phyloP scores from a whole-genome alignment of 2,797 vertebrate species.

The Chloroceryle inda region DNA sequence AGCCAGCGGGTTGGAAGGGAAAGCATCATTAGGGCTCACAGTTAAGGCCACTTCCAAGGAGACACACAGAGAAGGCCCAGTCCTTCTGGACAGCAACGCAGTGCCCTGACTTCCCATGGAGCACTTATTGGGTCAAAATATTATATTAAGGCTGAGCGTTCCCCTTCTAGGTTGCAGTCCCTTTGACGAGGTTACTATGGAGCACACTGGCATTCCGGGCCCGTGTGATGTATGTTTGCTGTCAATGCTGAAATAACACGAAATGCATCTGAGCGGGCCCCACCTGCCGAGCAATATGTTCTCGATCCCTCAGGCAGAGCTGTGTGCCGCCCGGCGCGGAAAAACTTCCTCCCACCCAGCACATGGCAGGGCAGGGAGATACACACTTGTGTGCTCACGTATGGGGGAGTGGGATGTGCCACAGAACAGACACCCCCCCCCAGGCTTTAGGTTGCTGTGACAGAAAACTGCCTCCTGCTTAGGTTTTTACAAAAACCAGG shows the following conservation, averaged over 20 bases:
- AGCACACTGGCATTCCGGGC: slow-evolving; percentile 84
- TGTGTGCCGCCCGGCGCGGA: slow-evolving; percentile 65
- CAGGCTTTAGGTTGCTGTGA: neutral
- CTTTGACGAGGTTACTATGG: slow-evolving; percentile 82
- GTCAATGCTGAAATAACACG: slow-evolving; percentile 93
- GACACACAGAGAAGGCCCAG: neutral
- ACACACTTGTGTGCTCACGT: neutral
- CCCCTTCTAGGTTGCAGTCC: slow-evolving; percentile 82
- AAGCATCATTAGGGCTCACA: neutral
- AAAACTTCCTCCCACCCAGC: slow-evolving; percentile 80
- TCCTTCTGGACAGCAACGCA: slow-evolving; percentile 74
- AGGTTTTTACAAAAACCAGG: fast-evolving
- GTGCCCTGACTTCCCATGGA: slow-evolving; percentile 83
- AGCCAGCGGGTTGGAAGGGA: fast-evolving
- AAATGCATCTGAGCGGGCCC: slow-evolving; percentile 84
- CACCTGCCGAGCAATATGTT: slow-evolving; percentile 87
- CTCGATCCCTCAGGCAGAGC: slow-evolving; percentile 82
- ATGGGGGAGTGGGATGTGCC: neutral
- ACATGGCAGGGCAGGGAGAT: slow-evolving; percentile 76
- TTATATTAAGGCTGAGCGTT: slow-evolving; percentile 75
- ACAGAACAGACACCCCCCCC: slow-evolving; percentile 2
- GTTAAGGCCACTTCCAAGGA: neutral
- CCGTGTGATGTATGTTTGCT: slow-evolving; percentile 91
- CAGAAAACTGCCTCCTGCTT: neutral
- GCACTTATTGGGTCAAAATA: slow-evolving; percentile 85